Conservation (phyloP, 2,888 invertebrate species). For the Quadroppia sp. region DNA sequence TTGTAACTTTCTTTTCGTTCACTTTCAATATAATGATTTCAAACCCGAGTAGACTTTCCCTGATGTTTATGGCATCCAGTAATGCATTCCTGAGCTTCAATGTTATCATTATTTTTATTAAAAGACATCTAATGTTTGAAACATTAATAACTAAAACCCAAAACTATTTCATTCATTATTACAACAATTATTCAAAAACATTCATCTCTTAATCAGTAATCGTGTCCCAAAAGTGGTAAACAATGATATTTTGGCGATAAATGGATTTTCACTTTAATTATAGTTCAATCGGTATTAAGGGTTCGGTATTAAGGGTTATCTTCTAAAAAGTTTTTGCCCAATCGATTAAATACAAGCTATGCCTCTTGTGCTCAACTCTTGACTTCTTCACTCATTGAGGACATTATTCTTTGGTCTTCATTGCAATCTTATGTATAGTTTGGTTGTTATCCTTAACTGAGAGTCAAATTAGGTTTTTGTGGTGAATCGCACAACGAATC, state of each 20-base stretch:
- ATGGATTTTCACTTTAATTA: neutral
- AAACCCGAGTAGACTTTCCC: neutral
- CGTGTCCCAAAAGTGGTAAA: no score
- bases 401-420: slow-evolving; percentile 3
- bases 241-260: slow-evolving; percentile 13
- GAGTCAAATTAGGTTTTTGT: slow-evolving; percentile 24
- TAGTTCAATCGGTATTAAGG: neutral
- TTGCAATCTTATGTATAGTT: neutral
- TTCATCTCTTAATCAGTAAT: neutral
- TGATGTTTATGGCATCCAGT: slow-evolving; percentile 6
- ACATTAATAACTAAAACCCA: neutral
- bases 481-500: slow-evolving; percentile 13
- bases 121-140: neutral
- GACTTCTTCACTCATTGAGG: slow-evolving; percentile 6
- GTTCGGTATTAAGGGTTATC: neutral
- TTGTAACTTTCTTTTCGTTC: neutral
- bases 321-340: neutral
- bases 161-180: no score
- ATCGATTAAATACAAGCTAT: slow-evolving; percentile 12
- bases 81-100: slow-evolving; percentile 23
- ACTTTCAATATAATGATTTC: slow-evolving; percentile 10
- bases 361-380: neutral
- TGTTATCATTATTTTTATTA: slow-evolving; percentile 27
- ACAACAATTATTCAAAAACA: neutral
- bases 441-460: slow-evolving; percentile 16